These are phyloP conservation scores for Toxotes lorentzi DNA, from an alignment of 2,797 vertebrate species.

Conservation along the genomic window DNA sequence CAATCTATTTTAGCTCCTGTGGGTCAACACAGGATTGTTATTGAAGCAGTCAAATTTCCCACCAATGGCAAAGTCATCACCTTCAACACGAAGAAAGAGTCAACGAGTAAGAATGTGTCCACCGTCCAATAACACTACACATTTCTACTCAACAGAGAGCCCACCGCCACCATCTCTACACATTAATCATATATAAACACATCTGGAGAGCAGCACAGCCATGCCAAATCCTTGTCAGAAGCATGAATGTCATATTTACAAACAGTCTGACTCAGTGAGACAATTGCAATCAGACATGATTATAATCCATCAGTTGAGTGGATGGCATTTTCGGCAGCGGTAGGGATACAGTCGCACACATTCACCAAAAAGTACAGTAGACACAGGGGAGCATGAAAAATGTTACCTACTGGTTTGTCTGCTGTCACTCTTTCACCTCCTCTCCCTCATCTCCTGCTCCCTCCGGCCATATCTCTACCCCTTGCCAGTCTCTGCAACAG, in stretches of 20 bases:
- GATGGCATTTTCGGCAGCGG: conserved; percentile 16
- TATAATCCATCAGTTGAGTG: conserved; percentile 66
- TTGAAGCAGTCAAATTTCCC: conserved; percentile 26
- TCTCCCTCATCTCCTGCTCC: conserved; percentile 47
- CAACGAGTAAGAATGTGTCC: conserved; percentile 30
- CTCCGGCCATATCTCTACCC: conserved; percentile 30
- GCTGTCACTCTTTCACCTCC: conserved; percentile 37
- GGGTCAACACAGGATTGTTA: conserved; percentile 24
- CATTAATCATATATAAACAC: conserved; percentile 75
- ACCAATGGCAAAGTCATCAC: conserved; percentile 12
- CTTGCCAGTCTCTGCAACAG: conserved; percentile 27
- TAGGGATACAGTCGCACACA: not conserved
- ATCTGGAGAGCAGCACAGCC: conserved; percentile 55
- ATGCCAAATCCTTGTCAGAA: conserved; percentile 52
- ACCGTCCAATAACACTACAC: conserved; percentile 14
- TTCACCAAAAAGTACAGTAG: conserved; percentile 12
- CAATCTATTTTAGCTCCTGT: conserved; percentile 28
- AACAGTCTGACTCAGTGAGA: conserved; percentile 62
- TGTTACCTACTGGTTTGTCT: conserved; percentile 61
- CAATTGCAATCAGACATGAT: conserved; percentile 69
- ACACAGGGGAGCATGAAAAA: conserved; percentile 3
- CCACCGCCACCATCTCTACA: conserved; percentile 35
- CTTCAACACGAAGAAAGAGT: conserved; percentile 28
- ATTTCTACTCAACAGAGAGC: conserved; percentile 19
- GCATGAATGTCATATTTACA: conserved; percentile 67